Evolutionary conservation across 2,113 vertebrate genomes (phyloP).

Genomic region (Nibea albiflora): DNA sequence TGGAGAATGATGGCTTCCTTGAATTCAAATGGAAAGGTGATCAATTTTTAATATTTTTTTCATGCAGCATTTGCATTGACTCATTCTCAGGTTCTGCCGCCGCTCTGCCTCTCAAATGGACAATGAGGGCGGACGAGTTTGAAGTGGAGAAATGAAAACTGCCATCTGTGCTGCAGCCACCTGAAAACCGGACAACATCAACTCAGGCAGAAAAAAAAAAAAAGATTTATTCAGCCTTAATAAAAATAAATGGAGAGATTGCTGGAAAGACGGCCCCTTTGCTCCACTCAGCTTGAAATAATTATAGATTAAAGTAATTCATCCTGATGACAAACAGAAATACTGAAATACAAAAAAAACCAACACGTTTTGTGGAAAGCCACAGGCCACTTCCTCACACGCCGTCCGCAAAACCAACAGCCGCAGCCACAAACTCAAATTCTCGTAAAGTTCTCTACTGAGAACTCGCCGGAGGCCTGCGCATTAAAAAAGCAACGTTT

Average conservation of each 20-base stretch:
- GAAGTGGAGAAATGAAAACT: conserved; percentile 50
- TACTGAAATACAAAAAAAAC: too few species aligned
- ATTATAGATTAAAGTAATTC: not conserved
- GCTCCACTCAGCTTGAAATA: not conserved
- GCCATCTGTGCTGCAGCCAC: conserved; percentile 42
- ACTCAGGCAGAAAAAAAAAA: not conserved
- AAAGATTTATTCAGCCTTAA: not conserved
- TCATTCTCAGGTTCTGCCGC: conserved; percentile 58
- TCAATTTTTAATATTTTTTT: conserved; percentile 83
- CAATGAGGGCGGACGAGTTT: conserved; percentile 66
- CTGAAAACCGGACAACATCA: conserved; percentile 32
- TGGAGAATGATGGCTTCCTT: conserved; percentile 84
- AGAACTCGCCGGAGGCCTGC: conserved; percentile 25
- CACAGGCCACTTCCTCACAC: conserved; percentile 4
- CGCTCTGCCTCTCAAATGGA: conserved; percentile 70
- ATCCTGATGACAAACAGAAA: not conserved
- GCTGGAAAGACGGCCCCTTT: not conserved
- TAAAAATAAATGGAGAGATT: conserved; percentile 12
- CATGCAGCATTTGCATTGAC: conserved; percentile 80
- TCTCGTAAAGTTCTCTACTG: conserved; percentile 31
- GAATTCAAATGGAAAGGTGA: conserved; percentile 84
- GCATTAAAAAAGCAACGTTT: conserved; percentile 29
- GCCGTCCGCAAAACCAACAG: conserved; percentile 30
- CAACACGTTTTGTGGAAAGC: conserved; percentile 1
- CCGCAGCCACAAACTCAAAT: conserved; percentile 26